A percentile compares a stretch with the other conserved stretches of the same genome.
Conservation (phyloP, 2,888 invertebrate genomes). For the Endomychus coccineus region DNA sequence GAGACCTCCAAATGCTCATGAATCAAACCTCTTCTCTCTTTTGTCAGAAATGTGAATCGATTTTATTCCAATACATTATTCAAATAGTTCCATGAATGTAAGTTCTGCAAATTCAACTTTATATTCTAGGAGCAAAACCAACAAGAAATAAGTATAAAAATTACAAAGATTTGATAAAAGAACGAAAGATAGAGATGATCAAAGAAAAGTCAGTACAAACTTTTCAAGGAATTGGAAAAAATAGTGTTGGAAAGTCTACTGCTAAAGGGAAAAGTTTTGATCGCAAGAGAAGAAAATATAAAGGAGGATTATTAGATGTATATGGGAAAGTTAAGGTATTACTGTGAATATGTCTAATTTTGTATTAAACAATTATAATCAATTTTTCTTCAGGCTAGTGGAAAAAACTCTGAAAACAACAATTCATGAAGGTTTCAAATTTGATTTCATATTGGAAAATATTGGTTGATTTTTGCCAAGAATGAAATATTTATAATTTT, state of each 20-base stretch:
- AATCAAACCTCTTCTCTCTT: too few species aligned
- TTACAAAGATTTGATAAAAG: conserved; percentile 63
- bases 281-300: conserved; percentile 45
- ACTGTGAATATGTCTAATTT: conserved; percentile 3
- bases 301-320: conserved; percentile 36
- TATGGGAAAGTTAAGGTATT: conserved; percentile 37
- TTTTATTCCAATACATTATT: too few species aligned
- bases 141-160: conserved; percentile 61
- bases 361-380: background rate
- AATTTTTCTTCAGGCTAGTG: too few species aligned
- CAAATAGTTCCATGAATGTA: too few species aligned
- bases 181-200: conserved; percentile 51
- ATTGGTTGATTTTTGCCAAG: too few species aligned
- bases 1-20: too few species aligned
- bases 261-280: conserved; percentile 49
- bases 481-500: too few species aligned
- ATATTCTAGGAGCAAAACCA: conserved; percentile 63
- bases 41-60: too few species aligned
- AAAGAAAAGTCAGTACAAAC: conserved; percentile 46
- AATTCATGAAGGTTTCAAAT: too few species aligned
- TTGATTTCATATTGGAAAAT: too few species aligned
- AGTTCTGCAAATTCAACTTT: too few species aligned
- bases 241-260: conserved; percentile 50
- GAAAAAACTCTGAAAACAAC: too few species aligned
- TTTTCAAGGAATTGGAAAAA: conserved; percentile 52